Conservation (phyloP, 2,797 vertebrate genomes). For the Hylomyscus alleni region DNA sequence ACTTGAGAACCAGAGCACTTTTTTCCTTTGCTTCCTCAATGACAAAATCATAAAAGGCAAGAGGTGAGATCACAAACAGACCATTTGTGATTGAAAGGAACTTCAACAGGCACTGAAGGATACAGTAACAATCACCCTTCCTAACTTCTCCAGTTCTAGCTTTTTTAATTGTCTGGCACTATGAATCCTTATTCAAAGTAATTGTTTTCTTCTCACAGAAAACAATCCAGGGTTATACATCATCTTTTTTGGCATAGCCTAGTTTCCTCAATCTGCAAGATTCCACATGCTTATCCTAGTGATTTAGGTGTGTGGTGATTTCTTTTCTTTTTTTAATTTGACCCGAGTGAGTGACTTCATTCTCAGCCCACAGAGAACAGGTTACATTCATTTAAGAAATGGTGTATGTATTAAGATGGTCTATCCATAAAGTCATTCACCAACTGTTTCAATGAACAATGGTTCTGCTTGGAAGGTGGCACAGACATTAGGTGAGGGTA, state of each 20-base stretch:
- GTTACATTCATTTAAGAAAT: too few relatives aligned
- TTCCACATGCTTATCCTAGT: constrained; percentile 92
- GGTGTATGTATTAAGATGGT: too few relatives aligned
- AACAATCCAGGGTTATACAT: background rate
- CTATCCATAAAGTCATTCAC: too few relatives aligned
- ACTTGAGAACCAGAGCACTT: constrained; percentile 88
- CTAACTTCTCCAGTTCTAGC: constrained; percentile 89
- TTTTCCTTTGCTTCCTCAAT: constrained; percentile 89
- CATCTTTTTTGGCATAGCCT: constrained; percentile 93
- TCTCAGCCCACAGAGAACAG: too few relatives aligned
- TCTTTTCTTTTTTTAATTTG: background rate
- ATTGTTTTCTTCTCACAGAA: constrained; percentile 42
- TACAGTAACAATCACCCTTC: constrained; percentile 91
- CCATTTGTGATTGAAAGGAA: constrained; percentile 96
- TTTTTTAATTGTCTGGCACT: constrained; percentile 93
- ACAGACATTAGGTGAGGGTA: too few relatives aligned
- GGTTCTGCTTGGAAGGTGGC: too few relatives aligned
- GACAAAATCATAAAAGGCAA: constrained; percentile 95
- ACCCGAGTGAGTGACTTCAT: too few relatives aligned
- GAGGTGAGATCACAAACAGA: constrained; percentile 94
- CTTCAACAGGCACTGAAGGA: constrained; percentile 92
- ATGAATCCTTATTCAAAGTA: constrained; percentile 91
- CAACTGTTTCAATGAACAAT: too few relatives aligned
- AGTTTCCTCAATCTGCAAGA: constrained; percentile 91
- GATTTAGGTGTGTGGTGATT: constrained; percentile 91